Evolutionary conservation across 2,113 vertebrate genomes (phyloP), one percentile per base, ranked within the genome.

Genomic region (Erinaceus europaeus): DNA sequence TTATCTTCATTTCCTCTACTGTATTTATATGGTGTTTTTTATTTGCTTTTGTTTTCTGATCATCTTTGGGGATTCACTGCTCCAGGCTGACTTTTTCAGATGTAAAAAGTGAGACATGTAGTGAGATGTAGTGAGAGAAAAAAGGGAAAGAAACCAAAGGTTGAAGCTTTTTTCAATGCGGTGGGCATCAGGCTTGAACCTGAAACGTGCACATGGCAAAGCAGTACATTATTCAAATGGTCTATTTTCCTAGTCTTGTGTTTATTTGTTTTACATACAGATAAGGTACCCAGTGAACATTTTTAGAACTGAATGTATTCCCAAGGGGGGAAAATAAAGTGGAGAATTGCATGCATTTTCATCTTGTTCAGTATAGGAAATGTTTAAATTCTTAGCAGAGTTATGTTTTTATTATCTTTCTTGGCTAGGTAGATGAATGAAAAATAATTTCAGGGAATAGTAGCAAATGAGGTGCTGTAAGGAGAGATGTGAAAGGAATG

Each of bases 381-480:
- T 79, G 17, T 27, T 84, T 23, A 52, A 23, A 40, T 90, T 79
- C 61, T 87, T 52, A 59, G 9, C 36, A 78, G 59, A 75, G 34
- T 38, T 69, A 42, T 68, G 40, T n/a, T 55, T 25, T 62, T 52
- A 32, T 62, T 62, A 18, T 62, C 34, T 29, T 61, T 12, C 14
- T n/a, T 42, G 29, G 38, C 10, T 38, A 67, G 38, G 32, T 57
- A 53, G 46, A 84, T 11, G 61, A 17, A 20, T 68, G 21, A 90
- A 73, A 88, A 88, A 84, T 75, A 32, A 71, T 65, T 84, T 84
- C 44, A 75, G 65, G 57, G 9, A 44, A 34, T 25, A 65, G 67
- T 79, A 67, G 42, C 61, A 84, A 38, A 65, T 65, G 34, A 90
- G 40, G 80, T 46, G 13, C n/a, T 29, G 0, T 25, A 40, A 42